These are phyloP conservation scores for Lynx canadensis DNA, from an alignment of 2,113 vertebrate species.

Conservation along the genomic window DNA sequence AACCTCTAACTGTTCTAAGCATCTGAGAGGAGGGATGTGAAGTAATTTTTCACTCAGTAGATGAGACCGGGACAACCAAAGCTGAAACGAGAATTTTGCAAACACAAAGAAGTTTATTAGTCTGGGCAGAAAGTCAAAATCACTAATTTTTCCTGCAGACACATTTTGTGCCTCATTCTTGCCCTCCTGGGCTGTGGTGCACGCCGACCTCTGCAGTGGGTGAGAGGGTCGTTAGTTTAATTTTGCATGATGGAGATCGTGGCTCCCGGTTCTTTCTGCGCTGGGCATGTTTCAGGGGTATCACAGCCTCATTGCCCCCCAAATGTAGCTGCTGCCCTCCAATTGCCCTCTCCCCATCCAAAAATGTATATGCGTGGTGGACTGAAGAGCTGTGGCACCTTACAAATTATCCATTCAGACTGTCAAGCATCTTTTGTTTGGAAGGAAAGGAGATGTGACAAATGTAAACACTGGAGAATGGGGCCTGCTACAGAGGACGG, in stretches of 20 bases:
- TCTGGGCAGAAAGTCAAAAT: conserved; percentile 71
- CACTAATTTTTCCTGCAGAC: conserved; percentile 41
- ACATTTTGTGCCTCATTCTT: conserved; percentile 43
- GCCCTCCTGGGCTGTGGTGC: not conserved
- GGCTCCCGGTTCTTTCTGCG: conserved; percentile 56
- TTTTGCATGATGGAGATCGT: conserved; percentile 52
- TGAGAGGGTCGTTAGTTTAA: conserved; percentile 6
- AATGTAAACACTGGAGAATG: conserved; percentile 66
- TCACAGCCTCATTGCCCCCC: not conserved
- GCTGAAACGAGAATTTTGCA: conserved; percentile 27
- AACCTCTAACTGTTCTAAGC: not conserved
- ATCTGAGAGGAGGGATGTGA: not conserved
- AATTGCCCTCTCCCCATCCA: not conserved
- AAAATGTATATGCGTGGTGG: not conserved
- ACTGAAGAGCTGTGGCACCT: conserved; percentile 57
- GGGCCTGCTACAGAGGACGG: conserved; percentile 70
- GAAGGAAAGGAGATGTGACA: conserved; percentile 72
- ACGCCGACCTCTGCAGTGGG: not conserved
- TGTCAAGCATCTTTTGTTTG: conserved; percentile 65
- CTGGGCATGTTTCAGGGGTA: conserved; percentile 56
- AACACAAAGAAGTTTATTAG: conserved; percentile 57
- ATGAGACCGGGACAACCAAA: not conserved
- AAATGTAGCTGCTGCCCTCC: not conserved
- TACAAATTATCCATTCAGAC: conserved; percentile 56
- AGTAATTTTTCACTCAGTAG: not conserved